These are phyloP conservation scores for Drosophila rubida DNA, from an alignment of 2,888 invertebrate genomes.

Conservation along the genomic window DNA sequence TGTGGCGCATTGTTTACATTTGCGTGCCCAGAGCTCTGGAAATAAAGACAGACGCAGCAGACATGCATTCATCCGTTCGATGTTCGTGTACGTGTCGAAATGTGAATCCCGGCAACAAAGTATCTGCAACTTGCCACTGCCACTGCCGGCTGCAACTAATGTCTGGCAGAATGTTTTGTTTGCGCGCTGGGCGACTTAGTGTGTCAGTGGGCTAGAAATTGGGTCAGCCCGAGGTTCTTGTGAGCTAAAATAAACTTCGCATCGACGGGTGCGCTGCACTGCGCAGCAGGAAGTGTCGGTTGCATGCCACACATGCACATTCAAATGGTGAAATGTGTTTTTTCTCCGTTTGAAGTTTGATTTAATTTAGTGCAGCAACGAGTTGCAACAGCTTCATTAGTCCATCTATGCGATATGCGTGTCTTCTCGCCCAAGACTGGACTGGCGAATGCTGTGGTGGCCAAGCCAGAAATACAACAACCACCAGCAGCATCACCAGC, in stretches of 20 bases:
- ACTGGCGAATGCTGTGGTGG: constrained; percentile 16
- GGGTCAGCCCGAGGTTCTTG: constrained; percentile 50
- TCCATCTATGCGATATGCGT: background rate
- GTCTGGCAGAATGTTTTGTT: constrained; percentile 34
- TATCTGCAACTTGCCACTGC: constrained; percentile 44
- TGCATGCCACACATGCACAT: constrained; percentile 27
- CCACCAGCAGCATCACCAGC: background rate
- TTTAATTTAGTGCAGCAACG: constrained; percentile 39
- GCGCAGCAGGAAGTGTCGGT: constrained; percentile 62
- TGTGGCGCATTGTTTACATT: constrained; percentile 55
- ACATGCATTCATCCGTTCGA: constrained; percentile 35
- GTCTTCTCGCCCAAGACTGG: constrained; percentile 7
- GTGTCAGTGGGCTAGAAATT: constrained; percentile 59
- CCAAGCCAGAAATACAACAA: constrained; percentile 9
- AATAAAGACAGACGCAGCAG: constrained; percentile 19
- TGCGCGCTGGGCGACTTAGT: constrained; percentile 23
- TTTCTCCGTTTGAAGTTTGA: constrained; percentile 46
- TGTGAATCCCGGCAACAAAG: constrained; percentile 54
- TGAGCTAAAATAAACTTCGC: constrained; percentile 58
- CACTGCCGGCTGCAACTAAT: constrained; percentile 44
- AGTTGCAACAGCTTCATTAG: constrained; percentile 49
- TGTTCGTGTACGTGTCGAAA: constrained; percentile 68
- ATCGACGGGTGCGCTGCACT: constrained; percentile 1
- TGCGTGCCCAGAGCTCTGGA: constrained; percentile 46
- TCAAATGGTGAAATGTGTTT: constrained; percentile 9